Evolutionary conservation across 1,140 invertebrate genomes (phyloP).

Genomic region (Scaptodrosophila lebanonensis): DNA sequence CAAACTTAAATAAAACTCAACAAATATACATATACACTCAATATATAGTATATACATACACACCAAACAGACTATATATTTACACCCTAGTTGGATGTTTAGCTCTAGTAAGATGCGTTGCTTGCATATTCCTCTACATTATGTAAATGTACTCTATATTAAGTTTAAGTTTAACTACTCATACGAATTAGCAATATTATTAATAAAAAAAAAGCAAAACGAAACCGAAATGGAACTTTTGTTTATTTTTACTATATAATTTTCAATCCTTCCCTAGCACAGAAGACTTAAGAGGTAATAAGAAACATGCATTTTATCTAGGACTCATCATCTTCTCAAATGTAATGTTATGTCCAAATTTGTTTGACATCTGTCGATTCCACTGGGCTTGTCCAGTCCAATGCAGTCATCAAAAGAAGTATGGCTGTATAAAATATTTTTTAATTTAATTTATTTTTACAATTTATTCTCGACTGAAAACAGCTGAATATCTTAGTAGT

Average conservation of each 20-base stretch:
- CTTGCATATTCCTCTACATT: slow-evolving; percentile 48
- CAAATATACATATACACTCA: slow-evolving; percentile 65
- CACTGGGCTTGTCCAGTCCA: not conserved
- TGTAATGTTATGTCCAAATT: no score
- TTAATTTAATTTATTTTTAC: no score
- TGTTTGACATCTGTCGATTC: no score
- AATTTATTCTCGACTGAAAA: no score
- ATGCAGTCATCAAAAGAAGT: no score
- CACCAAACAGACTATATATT: slow-evolving; percentile 48
- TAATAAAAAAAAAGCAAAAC: slow-evolving; percentile 31
- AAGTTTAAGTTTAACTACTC: slow-evolving; percentile 69
- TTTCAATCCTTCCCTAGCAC: no score
- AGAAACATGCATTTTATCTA: no score
- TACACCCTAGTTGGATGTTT: slow-evolving; percentile 71
- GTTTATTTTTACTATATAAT: no score
- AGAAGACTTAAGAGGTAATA: no score
- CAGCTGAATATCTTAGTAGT: no score
- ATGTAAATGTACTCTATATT: slow-evolving; percentile 64
- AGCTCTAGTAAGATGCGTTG: slow-evolving; percentile 48
- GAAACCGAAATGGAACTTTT: slow-evolving; percentile 28
- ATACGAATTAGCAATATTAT: slow-evolving; percentile 66
- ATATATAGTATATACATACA: slow-evolving; percentile 49
- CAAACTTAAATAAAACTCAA: slow-evolving; percentile 56
- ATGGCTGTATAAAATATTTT: no score
- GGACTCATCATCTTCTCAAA: not conserved